Evolutionary conservation across 2,113 vertebrate species (phyloP).

Genomic region (Anser brachyrhynchus): DNA sequence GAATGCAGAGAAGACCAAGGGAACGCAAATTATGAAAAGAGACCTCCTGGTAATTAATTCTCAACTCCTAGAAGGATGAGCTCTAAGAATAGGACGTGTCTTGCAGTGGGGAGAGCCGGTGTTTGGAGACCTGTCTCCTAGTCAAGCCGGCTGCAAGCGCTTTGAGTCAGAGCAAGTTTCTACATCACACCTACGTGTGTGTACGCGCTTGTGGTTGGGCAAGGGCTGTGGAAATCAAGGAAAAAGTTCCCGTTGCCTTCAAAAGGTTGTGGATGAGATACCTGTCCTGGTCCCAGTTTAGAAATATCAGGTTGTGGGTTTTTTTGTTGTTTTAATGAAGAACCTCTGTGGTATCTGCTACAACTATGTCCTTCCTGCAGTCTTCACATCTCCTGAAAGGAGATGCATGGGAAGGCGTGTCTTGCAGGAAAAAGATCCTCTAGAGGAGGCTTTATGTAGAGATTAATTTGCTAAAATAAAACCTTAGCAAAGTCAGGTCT

Average conservation of each 20-base stretch:
- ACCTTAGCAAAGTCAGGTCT: neutral
- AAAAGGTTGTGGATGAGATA: neutral
- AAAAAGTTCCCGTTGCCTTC: neutral
- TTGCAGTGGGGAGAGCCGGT: neutral
- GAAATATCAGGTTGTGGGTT: neutral
- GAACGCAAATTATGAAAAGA: neutral
- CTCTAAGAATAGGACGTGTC: neutral
- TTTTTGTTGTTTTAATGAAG: neutral
- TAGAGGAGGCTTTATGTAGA: neutral
- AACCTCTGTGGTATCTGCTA: neutral
- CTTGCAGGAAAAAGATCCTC: neutral
- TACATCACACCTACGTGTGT: neutral
- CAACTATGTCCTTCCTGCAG: neutral
- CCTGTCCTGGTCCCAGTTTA: neutral
- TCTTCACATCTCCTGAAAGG: neutral
- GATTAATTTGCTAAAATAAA: neutral
- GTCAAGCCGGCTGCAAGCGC: neutral
- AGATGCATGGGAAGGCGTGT: neutral
- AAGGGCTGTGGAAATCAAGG: neutral
- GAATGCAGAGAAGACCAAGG: neutral
- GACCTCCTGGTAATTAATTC: neutral
- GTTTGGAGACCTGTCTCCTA: neutral
- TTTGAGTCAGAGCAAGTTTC: neutral
- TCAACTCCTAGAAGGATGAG: neutral
- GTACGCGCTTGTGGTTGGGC: neutral